Evolutionary conservation across 2,113 vertebrate genomes (phyloP), one percentile per base, ranked within the genome.

Genomic region (Plestiodon gilberti): DNA sequence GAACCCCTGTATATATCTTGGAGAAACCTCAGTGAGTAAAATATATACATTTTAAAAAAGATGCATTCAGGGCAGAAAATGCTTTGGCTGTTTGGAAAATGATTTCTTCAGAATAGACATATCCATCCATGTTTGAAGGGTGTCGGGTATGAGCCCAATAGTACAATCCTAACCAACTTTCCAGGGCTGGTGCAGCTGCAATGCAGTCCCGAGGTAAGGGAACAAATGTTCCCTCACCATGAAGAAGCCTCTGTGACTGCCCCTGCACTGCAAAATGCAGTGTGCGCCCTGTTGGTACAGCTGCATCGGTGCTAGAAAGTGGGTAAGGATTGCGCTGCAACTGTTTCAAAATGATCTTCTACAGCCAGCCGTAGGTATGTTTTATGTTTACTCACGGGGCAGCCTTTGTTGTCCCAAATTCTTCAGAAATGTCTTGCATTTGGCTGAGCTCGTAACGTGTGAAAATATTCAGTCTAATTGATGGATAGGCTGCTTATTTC

Each of bases 1-100:
- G 97, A 99, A 11, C 98, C 99, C 3, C 96, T 99, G 1, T 99
- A 99, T 93, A 96, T 97, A 74, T 97, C 96, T 57, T 99, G 98
- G 98, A 98, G 98, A 88, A 97, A 95, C 85, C 93, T 98, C 67
- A 97, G 99, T 99, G 91, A 99, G 98, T 98, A 86, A 87, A 92
- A 77, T 71, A 13, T 55, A 17, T n/a, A 48, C 43, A 48, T n/a
- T n/a, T n/a, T 84, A 40, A 25, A 81, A 35, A 88, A 77, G 73
- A 73, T 70, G 3, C 3, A 17, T 85, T 0, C 59, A 67, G 65
- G 65, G 18, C 61, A 3, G 57, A 35, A 59, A 33, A 65, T 22
- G 38, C 17, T 74, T 28, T 10, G 48, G 1, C 25, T 89, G 88
- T 88, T 9, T 83, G 65, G 18, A 15, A 13, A 67, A 23, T 90